Evolutionary conservation across 2,113 vertebrate species (phyloP).

Genomic region (Ameiurus melas): DNA sequence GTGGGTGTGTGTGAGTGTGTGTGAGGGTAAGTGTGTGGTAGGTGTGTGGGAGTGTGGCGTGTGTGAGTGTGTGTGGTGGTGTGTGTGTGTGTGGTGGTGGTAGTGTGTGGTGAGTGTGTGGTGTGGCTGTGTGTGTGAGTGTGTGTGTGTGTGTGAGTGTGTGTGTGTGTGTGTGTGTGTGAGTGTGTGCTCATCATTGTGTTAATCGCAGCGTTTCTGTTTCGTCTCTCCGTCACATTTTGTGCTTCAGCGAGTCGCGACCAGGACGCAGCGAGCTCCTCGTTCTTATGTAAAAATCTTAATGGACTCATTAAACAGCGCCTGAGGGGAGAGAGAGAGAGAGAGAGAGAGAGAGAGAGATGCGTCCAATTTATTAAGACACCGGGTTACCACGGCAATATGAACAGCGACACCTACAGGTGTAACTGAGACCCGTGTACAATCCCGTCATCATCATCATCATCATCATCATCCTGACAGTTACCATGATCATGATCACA

Average conservation of each 20-base stretch:
- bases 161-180: slow-evolving; percentile 5
- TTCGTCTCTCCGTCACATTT: slow-evolving; percentile 33
- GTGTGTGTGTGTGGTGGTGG: too few species aligned
- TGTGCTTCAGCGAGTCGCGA: slow-evolving; percentile 47
- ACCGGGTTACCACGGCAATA: too few species aligned
- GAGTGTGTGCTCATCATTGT: background rate
- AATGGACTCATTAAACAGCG: slow-evolving; percentile 62
- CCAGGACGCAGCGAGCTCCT: slow-evolving; percentile 48
- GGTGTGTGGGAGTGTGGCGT: background rate
- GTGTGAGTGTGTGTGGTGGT: slow-evolving; percentile 8
- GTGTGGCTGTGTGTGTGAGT: background rate
- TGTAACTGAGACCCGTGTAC: too few species aligned
- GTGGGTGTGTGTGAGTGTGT: background rate
- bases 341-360: slow-evolving; percentile 44
- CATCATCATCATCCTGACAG: too few species aligned
- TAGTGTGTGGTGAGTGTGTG: too few species aligned
- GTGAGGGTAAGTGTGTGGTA: too few species aligned
- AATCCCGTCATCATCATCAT: too few species aligned
- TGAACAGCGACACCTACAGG: too few species aligned
- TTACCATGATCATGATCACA: too few species aligned
- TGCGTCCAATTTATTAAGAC: too few species aligned
- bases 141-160: background rate
- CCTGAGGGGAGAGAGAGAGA: slow-evolving; percentile 34
- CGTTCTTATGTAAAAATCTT: slow-evolving; percentile 58
- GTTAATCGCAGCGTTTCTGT: background rate